Base-by-base conservation (phyloP, 2,113 vertebrate genomes). In the Gavia stellata region DNA sequence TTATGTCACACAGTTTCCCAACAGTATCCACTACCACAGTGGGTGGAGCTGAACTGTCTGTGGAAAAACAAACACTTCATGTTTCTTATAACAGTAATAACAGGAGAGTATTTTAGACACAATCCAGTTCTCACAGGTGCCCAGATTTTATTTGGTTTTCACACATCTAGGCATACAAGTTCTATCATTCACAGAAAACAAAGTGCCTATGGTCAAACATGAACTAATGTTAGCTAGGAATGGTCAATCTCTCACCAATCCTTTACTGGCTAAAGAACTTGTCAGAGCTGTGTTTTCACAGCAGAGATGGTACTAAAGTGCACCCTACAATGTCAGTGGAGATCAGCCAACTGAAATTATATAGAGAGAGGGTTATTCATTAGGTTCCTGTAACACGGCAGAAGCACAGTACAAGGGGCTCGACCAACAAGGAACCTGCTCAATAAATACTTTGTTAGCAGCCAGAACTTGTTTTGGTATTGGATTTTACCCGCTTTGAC, bases 1-100 rank as follows among this genome's bases (percentile, higher is more conserved):
- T 47, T 49, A 97, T 85, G 36, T 97, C 97, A 81, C 98, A 98
- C 45, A 99, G 87, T 90, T 97, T 98, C 86, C 98, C 98, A 91
- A 99, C 98, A 13, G 92, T 97, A 92, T 98, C 97, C 44, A 99
- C 98, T 67, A 99, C 96, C 53, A 98, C 96, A 86, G 97, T 97
- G 75, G 98, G 93, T 65, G 99, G 96, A 42, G 97, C 97, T 33
- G 97, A 98, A 34, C 96, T 97, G 97, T 99, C 99, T 99, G 96
- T 58, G 94, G 59, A 86, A 95, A 92, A 86, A 95, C 65, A 91
- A 92, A 97, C 6, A 77, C 53, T 53, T 90, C 24, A 17, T 34
- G 36, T 49, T 94, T 88, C 82, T 50, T 53, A 1, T 19, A 79
- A 56, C 34, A 93, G 17, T 36, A 77, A 14, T 31, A 80, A 72